phyloP scores from a whole-genome alignment of 2,113 vertebrate species.

The Labrus mixtus region DNA sequence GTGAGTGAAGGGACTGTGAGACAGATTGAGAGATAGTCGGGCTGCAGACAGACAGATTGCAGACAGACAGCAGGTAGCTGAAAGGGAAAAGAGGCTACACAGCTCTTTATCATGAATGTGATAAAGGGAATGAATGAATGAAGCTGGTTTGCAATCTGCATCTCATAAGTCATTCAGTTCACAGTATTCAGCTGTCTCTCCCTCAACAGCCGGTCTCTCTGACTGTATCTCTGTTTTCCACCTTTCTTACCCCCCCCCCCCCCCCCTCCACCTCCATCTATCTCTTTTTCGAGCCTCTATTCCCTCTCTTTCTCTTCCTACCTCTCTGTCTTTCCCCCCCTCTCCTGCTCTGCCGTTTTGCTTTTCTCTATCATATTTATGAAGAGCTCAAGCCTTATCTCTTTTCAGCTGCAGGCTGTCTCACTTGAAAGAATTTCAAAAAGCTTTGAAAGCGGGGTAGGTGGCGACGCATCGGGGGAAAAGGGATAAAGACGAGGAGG shows the following conservation, averaged over 20 bases:
- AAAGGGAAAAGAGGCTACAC: conserved; percentile 43
- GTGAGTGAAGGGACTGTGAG: conserved; percentile 27
- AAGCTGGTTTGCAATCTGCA: conserved; percentile 51
- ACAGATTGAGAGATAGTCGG: conserved; percentile 46
- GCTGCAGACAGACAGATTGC: conserved; percentile 38
- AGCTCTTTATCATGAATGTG: conserved; percentile 60
- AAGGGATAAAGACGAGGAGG: conserved; percentile 54
- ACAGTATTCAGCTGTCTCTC: conserved; percentile 56
- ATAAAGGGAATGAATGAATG: conserved; percentile 72
- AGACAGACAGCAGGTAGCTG: conserved; percentile 57
- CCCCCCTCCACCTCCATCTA: conserved; percentile 25
- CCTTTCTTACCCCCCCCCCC: conserved; percentile 34
- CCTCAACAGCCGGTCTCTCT: conserved; percentile 40
- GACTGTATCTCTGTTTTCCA: conserved; percentile 35
- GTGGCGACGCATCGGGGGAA: conserved; percentile 62
- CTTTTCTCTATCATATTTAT: conserved; percentile 79
- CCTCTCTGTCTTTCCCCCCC: conserved; percentile 1
- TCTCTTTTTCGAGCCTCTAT: conserved; percentile 18
- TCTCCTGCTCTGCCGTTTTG: conserved; percentile 55
- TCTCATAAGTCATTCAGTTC: conserved; percentile 74
- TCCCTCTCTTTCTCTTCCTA: conserved; percentile 14
- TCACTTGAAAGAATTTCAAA: conserved; percentile 80
- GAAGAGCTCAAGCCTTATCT: conserved; percentile 80
- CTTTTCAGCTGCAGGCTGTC: conserved; percentile 78
- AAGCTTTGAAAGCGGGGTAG: conserved; percentile 78